Base-by-base conservation (phyloP, 2,888 invertebrate species). In the Campopleginae sp. region DNA sequence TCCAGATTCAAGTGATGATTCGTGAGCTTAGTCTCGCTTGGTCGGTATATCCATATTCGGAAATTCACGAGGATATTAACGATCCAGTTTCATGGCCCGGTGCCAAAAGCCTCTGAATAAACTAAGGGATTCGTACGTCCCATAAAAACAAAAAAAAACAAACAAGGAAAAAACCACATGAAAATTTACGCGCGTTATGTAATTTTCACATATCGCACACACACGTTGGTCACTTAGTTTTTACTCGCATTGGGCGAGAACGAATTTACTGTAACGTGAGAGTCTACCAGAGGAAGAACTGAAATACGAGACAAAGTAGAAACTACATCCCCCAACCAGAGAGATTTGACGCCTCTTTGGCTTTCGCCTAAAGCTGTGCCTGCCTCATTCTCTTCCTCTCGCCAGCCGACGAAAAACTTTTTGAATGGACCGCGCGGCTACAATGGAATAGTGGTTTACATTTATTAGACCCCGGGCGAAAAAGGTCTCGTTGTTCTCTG, bases 391-490 rank as follows among this genome's bases (percentile, higher is more conserved):
- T 31, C 48, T n/a, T 61, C 8, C 61, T 80, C 77, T 82, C 44
- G 71, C 63, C 42, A 72, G 72, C 86, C 85, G 79, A 87, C 87
- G 88, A 90, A 89, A 91, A 84, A 84, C 75, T 89, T 91, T 91
- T 91, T 90, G 89, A 90, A 91, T 91, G 89, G 89, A 89, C 89
- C 87, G 87, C 54, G 23, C 86, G 88, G 54, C 89, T 88, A 90
- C 91, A 91, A 91, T 91, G 88, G 90, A 86, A 88, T 71, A 88
- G 88, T 88, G 90, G 90, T 91, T 90, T 91, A 91, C 90, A 91
- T 91, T 91, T 91, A 91, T 90, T 90, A 91, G 89, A 89, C 89
- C 89, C 86, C 88, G 88, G 88, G 90, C 90, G 88, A 90, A 79
- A 75, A 75, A 33, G 42, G 42, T 78, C 75, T 78, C 81, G 31